Conservation (phyloP, 1,140 invertebrate species). For the Rhopalosiphum maidis region DNA sequence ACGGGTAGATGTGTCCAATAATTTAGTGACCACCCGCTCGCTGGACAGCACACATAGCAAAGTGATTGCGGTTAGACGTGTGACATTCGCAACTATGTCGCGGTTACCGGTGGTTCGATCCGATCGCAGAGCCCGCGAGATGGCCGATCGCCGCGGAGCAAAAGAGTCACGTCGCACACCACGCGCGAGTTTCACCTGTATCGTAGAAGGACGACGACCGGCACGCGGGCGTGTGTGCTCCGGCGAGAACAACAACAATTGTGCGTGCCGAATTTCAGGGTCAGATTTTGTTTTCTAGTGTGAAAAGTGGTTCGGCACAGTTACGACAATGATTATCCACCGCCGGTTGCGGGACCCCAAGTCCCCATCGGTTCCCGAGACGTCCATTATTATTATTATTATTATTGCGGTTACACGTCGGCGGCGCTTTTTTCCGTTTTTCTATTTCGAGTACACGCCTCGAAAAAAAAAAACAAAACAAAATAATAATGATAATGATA, state of each 20-base stretch:
- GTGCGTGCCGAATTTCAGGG: slow-evolving; percentile 20
- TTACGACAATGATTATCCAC: neutral
- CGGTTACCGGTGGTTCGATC: too few relatives aligned
- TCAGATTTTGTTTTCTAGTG: neutral
- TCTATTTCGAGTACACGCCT: neutral
- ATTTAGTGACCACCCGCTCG: neutral
- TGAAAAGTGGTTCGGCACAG: neutral
- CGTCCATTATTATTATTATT: neutral
- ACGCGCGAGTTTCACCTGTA: too few relatives aligned
- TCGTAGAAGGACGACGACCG: neutral
- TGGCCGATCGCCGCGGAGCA: too few relatives aligned
- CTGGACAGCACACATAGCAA: too few relatives aligned
- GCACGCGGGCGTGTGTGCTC: neutral
- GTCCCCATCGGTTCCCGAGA: neutral
- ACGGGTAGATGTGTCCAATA: neutral
- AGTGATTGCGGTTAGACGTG: too few relatives aligned
- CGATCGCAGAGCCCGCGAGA: too few relatives aligned
- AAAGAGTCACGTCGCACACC: neutral
- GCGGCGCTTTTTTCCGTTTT: neutral
- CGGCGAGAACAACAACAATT: neutral
- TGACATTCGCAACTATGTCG: neutral
- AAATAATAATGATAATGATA: neutral
- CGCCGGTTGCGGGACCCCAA: neutral
- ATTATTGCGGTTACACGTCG: neutral
- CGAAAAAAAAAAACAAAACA: too few relatives aligned